Conservation (phyloP, 2,113 vertebrate genomes). For the Xiphorhynchus elegans region DNA sequence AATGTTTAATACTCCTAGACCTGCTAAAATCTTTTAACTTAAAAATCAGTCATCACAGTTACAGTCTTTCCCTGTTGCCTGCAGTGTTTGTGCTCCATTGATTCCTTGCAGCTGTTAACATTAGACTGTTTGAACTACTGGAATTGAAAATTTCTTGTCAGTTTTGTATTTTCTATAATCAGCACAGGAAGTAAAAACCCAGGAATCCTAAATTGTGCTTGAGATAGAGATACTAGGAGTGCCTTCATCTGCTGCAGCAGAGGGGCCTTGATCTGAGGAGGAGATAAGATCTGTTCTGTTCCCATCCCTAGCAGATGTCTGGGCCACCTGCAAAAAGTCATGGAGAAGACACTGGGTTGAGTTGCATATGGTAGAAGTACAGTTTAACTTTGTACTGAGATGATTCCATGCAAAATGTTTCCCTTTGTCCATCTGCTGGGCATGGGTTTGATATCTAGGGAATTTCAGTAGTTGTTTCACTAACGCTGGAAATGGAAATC, state of each 20-base stretch:
- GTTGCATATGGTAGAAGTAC: neutral
- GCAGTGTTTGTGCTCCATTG: neutral
- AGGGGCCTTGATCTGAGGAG: neutral
- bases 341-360: neutral
- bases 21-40: neutral
- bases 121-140: neutral
- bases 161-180: neutral
- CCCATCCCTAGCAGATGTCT: neutral
- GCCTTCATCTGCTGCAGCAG: neutral
- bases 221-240: neutral
- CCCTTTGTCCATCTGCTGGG: neutral
- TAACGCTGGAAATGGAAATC: neutral
- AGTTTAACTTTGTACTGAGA: neutral
- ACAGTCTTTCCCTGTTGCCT: neutral
- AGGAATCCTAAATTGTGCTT: neutral
- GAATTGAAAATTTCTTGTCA: neutral
- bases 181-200: neutral
- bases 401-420: neutral
- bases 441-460: neutral
- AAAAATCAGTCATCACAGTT: neutral
- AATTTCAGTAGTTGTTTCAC: neutral
- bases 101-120: neutral
- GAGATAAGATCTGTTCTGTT: neutral
- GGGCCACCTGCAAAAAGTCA: accelerated
- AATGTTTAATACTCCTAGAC: accelerated